These are phyloP conservation scores for Anthoscopus minutus DNA, from an alignment of 2,113 vertebrate species.

Conservation along the genomic window DNA sequence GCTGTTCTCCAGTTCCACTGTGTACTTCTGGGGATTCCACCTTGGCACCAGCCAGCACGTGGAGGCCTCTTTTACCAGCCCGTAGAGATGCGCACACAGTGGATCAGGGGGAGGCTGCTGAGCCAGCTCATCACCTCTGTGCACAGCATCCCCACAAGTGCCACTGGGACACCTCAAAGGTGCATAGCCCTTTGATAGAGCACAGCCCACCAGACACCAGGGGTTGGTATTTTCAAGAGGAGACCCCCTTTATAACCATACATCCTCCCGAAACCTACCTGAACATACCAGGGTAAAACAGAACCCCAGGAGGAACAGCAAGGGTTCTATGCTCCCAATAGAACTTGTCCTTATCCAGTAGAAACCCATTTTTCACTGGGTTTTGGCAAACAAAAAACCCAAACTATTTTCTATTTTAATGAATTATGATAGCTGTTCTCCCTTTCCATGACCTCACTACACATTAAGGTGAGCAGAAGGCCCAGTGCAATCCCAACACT, in stretches of 20 bases:
- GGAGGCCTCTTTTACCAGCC: background rate
- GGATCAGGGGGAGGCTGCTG: background rate
- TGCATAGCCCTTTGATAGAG: background rate
- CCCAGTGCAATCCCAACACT: accelerated
- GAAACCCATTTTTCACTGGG: background rate
- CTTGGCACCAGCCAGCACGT: background rate
- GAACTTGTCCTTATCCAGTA: background rate
- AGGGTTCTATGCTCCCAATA: background rate
- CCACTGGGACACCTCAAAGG: background rate
- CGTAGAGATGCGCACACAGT: accelerated
- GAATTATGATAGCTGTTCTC: background rate
- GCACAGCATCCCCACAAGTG: background rate
- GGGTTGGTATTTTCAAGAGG: background rate
- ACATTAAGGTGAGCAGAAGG: background rate
- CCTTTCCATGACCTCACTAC: background rate
- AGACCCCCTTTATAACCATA: background rate
- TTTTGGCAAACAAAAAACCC: background rate
- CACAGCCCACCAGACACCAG: background rate
- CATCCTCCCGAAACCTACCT: background rate
- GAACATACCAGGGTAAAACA: background rate
- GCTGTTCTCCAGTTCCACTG: background rate
- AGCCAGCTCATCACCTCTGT: background rate
- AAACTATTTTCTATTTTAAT: background rate
- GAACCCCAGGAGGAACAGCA: accelerated
- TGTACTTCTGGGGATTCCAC: background rate